These are phyloP conservation scores for Limnephilus rhombicus DNA, from an alignment of 2,888 invertebrate species.

Conservation along the genomic window DNA sequence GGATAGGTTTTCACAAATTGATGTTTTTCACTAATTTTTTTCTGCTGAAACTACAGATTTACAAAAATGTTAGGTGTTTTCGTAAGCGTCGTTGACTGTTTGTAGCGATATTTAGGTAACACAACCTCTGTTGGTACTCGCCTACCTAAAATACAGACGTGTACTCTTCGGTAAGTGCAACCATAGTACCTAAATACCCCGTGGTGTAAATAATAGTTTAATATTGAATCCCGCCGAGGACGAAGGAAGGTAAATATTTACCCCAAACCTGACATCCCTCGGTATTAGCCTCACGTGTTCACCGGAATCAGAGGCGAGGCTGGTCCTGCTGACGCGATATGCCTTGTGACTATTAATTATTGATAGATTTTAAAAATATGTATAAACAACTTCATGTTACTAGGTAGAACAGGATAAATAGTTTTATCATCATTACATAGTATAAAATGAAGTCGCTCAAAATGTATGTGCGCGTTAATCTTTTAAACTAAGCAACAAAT, in stretches of 20 bases:
- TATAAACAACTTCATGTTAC: background rate
- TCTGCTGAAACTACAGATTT: too few species aligned
- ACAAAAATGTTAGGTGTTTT: too few species aligned
- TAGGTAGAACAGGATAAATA: too few species aligned
- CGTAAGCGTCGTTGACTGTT: too few species aligned
- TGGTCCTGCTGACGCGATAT: background rate
- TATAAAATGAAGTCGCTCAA: too few species aligned
- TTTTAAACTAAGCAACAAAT: too few species aligned
- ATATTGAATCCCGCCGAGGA: conserved; percentile 54
- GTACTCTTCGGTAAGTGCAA: background rate
- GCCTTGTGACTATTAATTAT: background rate
- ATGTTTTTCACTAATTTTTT: too few species aligned
- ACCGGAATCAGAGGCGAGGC: background rate
- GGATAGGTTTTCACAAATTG: too few species aligned
- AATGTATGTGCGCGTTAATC: too few species aligned
- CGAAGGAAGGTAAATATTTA: conserved; percentile 57
- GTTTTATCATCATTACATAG: too few species aligned
- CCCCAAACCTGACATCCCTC: conserved; percentile 41
- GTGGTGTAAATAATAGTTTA: conserved; percentile 9
- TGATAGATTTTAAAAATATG: background rate
- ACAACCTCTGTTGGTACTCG: background rate
- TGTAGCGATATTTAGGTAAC: too few species aligned
- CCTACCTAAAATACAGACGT: background rate
- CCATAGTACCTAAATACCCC: conserved; percentile 4
- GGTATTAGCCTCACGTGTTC: conserved; percentile 14